Conservation (phyloP, 2,888 invertebrate species). For the Stenodema calcarata region DNA sequence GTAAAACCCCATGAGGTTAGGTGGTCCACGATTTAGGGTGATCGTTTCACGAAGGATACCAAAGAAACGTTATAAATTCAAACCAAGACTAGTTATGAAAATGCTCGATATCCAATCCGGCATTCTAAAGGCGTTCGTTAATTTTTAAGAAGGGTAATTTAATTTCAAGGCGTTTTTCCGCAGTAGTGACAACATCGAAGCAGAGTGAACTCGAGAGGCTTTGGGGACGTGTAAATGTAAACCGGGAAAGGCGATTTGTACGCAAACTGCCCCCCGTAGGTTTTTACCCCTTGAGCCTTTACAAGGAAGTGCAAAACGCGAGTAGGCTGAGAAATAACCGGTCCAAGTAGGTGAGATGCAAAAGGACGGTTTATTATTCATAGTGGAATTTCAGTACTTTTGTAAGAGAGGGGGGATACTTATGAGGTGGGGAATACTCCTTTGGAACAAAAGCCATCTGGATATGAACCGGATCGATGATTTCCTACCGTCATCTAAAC, state of each 20-base stretch:
- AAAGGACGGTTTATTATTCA: not conserved
- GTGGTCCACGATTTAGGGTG: too few species aligned
- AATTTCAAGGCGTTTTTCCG: constrained; percentile 34
- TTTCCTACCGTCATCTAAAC: too few species aligned
- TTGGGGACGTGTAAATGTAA: constrained; percentile 39
- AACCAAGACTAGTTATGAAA: too few species aligned
- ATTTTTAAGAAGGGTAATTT: constrained; percentile 35
- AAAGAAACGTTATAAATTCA: too few species aligned
- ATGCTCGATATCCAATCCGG: not conserved
- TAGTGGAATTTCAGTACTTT: too few species aligned
- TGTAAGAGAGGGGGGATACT: too few species aligned
- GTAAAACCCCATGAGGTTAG: too few species aligned
- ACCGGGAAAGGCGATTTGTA: constrained; percentile 38
- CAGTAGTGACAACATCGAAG: not conserved
- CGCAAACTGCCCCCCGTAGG: constrained; percentile 37
- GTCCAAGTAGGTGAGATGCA: not conserved
- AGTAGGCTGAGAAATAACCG: not conserved
- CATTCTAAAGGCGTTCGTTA: constrained; percentile 1
- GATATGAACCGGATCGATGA: too few species aligned
- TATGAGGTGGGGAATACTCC: too few species aligned
- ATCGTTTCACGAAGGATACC: too few species aligned
- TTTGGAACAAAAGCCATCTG: too few species aligned
- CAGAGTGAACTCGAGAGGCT: not conserved
- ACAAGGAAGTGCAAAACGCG: not conserved
- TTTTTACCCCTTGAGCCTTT: constrained; percentile 12